A percentile compares a stretch with the other conserved stretches of the same genome.
Conservation (phyloP, 2,888 invertebrate species). For the Acleris emargana region DNA sequence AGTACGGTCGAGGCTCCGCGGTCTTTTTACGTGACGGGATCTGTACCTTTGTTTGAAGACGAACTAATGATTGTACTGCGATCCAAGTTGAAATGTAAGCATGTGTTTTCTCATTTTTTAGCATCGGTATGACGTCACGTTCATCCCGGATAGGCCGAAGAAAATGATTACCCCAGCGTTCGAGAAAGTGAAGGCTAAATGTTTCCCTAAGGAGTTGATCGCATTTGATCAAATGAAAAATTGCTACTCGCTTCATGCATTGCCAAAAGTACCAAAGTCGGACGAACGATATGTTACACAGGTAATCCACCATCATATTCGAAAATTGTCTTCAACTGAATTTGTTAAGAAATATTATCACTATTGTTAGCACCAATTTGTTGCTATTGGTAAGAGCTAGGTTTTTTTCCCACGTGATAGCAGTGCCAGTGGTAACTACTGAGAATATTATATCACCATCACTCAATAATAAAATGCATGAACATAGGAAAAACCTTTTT, state of each 20-base stretch:
- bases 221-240: conserved; percentile 91
- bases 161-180: conserved; percentile 82
- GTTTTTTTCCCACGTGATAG: too few relatives aligned
- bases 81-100: neutral
- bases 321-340: too few relatives aligned
- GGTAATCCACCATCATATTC: conserved; percentile 44
- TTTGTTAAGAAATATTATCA: too few relatives aligned
- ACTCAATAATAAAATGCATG: too few relatives aligned
- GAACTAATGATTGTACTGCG: too few relatives aligned
- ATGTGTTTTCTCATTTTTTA: conserved; percentile 54
- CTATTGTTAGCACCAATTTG: too few relatives aligned
- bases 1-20: too few relatives aligned
- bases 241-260: conserved; percentile 78
- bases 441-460: too few relatives aligned
- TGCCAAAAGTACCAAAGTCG: conserved; percentile 65
- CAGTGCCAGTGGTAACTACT: too few relatives aligned
- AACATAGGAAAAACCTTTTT: too few relatives aligned
- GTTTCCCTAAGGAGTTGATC: conserved; percentile 73
- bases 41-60: too few relatives aligned
- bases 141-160: conserved; percentile 88
- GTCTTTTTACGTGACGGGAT: neutral
- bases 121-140: conserved; percentile 92
- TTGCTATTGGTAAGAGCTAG: too few relatives aligned
- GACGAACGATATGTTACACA: conserved; percentile 48
- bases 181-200: conserved; percentile 53